Evolutionary conservation across 1,140 invertebrate genomes (phyloP).

Genomic region (Apis mellifera): Amel_HAv3.1 CM009936.2:4989001-4989500

Average conservation of each 20-base stretch:
- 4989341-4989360: neutral
- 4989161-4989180: slow-evolving; percentile 66
- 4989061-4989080: slow-evolving; percentile 7
- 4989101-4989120: slow-evolving; percentile 27
- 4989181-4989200: neutral
- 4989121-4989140: slow-evolving; percentile 61
- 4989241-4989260: slow-evolving; percentile 28
- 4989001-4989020: neutral
- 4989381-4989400: too few species aligned
- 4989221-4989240: neutral
- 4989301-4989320: neutral
- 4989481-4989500: too few species aligned
- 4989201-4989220: neutral
- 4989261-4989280: slow-evolving; percentile 1
- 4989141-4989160: slow-evolving; percentile 51
- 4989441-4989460: too few species aligned
- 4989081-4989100: slow-evolving; percentile 53
- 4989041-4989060: neutral
- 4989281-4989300: slow-evolving; percentile 20
- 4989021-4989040: rapidly evolving
- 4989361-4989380: neutral
- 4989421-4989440: neutral
- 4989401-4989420: neutral
- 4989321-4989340: slow-evolving; percentile 17
- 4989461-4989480: too few species aligned